Percentiles rank a stretch among this genome's conserved stretches.
phyloP scores from a whole-genome alignment of 1,140 invertebrate genomes.

The Drosophila repleta region DNA sequence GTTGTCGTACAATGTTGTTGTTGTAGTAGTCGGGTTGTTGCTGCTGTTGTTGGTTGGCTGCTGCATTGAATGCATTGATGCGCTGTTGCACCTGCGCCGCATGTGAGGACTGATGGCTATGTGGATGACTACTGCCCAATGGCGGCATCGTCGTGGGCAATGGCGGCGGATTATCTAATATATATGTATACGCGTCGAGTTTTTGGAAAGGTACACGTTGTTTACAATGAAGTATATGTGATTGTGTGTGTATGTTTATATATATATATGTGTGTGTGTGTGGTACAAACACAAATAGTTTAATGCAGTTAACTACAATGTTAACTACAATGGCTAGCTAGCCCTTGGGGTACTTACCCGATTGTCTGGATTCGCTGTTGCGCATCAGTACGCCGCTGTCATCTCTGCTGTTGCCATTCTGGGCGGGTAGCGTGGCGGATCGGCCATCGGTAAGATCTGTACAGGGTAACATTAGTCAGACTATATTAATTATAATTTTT shows the following conservation, averaged over 20 bases:
- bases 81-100: conserved; percentile 78
- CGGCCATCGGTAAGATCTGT: conserved; percentile 61
- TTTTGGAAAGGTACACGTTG: conserved; percentile 32
- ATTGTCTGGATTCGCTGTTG: conserved; percentile 76
- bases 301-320: conserved; percentile 19
- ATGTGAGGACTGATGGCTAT: conserved; percentile 59
- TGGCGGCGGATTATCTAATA: conserved; percentile 83
- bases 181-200: conserved; percentile 26
- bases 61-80: conserved; percentile 81
- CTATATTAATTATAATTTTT: neutral
- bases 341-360: conserved; percentile 61
- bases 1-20: conserved; percentile 44
- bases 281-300: conserved; percentile 47
- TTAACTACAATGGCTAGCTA: conserved; percentile 4
- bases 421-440: conserved; percentile 67
- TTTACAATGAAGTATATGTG: conserved; percentile 35
- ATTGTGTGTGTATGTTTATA: conserved; percentile 15
- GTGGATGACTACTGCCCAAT: conserved; percentile 64
- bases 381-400: conserved; percentile 66
- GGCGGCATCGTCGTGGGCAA: conserved; percentile 83
- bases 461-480: neutral
- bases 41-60: conserved; percentile 48
- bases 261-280: conserved; percentile 38
- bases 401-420: conserved; percentile 72
- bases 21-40: conserved; percentile 62